These are phyloP conservation scores for Anarsia innoxiella DNA, from an alignment of 2,888 invertebrate species.

Conservation along the genomic window DNA sequence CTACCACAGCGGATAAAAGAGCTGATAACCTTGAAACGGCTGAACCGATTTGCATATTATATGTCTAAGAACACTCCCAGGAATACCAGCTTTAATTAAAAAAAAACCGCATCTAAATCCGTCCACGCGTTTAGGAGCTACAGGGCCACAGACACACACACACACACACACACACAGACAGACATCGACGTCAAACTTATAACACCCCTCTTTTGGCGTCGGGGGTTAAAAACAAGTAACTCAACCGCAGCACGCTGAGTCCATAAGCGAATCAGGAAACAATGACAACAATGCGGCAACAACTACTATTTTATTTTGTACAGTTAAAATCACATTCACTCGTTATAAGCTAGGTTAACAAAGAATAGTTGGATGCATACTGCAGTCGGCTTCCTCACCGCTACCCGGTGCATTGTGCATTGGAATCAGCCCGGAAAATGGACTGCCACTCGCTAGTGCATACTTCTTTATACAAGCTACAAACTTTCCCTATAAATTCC, in stretches of 20 bases:
- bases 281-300: no score
- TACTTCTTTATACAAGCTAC: not conserved
- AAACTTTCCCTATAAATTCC: conserved; percentile 5
- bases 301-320: not conserved
- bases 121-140: not conserved
- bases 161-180: not conserved
- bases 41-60: not conserved
- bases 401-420: conserved; percentile 5
- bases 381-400: not conserved
- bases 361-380: not conserved
- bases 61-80: not conserved
- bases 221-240: not conserved
- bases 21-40: no score
- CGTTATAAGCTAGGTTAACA: not conserved
- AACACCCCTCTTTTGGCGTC: not conserved
- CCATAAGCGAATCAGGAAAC: no score
- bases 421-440: conserved; percentile 2
- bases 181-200: not conserved
- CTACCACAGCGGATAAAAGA: no score
- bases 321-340: no score
- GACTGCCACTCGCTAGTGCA: not conserved
- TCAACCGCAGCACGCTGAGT: no score
- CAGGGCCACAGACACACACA: not conserved
- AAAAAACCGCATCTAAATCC: not conserved
- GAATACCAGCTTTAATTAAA: not conserved